Conservation (phyloP, 2,888 invertebrate genomes). For the Megaustenia siamemsis region DNA sequence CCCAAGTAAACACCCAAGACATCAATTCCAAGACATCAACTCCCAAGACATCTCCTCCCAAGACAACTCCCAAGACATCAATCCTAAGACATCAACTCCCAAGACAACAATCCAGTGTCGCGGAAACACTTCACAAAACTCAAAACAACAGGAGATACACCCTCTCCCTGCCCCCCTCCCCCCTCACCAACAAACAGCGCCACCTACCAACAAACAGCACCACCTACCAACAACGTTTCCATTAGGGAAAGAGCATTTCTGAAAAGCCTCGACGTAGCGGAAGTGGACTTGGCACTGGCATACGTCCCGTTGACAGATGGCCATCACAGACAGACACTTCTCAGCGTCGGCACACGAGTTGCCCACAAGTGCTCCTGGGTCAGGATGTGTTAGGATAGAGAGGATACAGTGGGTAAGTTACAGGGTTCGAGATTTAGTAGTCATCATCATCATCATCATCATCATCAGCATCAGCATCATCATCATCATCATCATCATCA, state of each 20-base stretch:
- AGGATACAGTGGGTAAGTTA: background rate
- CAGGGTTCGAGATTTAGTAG: background rate
- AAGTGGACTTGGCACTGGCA: conserved; percentile 50
- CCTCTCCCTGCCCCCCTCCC: background rate
- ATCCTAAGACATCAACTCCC: too few relatives aligned
- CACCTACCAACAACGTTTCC: conserved; percentile 50
- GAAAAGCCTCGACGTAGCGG: conserved; percentile 39
- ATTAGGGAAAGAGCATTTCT: conserved; percentile 47
- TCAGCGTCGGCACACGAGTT: conserved; percentile 45
- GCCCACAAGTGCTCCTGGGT: conserved; percentile 43
- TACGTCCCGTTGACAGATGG: conserved; percentile 39
- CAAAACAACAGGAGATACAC: background rate
- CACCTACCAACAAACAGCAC: too few relatives aligned
- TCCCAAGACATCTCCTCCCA: too few relatives aligned
- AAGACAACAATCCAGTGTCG: too few relatives aligned
- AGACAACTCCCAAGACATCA: too few relatives aligned
- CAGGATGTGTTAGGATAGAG: background rate
- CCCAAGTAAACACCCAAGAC: too few relatives aligned
- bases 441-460: background rate
- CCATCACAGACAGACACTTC: conserved; percentile 52
- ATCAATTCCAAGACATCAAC: too few relatives aligned
- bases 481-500: background rate
- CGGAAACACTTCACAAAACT: too few relatives aligned
- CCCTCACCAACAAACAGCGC: background rate
- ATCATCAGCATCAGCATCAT: background rate